phyloP scores from a whole-genome alignment of 2,113 vertebrate genomes.

The Sebastes schlegelii region DNA sequence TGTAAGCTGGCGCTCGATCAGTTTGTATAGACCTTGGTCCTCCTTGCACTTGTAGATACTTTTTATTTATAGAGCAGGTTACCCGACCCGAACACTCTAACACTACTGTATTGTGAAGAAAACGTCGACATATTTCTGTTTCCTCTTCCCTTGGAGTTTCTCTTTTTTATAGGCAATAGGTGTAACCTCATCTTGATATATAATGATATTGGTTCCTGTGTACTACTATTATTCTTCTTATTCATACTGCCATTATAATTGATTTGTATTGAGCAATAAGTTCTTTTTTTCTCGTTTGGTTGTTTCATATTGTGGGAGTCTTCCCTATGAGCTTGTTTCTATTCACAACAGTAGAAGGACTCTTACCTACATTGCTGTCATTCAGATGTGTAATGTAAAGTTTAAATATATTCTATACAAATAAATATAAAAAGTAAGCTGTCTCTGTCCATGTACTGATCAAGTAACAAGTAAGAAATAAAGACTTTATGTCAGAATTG shows the following conservation, averaged over 20 bases:
- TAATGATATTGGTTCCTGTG: slow-evolving; percentile 72
- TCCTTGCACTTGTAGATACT: slow-evolving; percentile 77
- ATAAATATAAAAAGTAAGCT: slow-evolving; percentile 75
- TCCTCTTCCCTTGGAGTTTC: slow-evolving; percentile 48
- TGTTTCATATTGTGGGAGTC: slow-evolving; percentile 73
- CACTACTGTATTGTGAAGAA: slow-evolving; percentile 70
- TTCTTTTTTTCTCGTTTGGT: slow-evolving; percentile 66
- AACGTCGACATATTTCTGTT: slow-evolving; percentile 56
- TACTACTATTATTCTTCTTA: slow-evolving; percentile 65
- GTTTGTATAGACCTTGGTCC: slow-evolving; percentile 52
- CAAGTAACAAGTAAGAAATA: slow-evolving; percentile 79
- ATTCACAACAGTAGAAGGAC: slow-evolving; percentile 71
- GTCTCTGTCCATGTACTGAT: slow-evolving; percentile 83
- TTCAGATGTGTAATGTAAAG: slow-evolving; percentile 77
- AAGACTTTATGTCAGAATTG: slow-evolving; percentile 61
- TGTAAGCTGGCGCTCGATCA: slow-evolving; percentile 38
- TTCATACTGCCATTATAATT: slow-evolving; percentile 74
- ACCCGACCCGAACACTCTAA: slow-evolving; percentile 57
- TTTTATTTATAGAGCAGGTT: slow-evolving; percentile 71
- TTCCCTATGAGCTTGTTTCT: slow-evolving; percentile 69
- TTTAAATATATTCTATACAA: slow-evolving; percentile 79
- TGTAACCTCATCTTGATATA: slow-evolving; percentile 68
- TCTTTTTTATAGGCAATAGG: slow-evolving; percentile 69
- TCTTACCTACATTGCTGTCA: slow-evolving; percentile 78
- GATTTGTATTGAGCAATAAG: slow-evolving; percentile 86